phyloP scores from a whole-genome alignment of 2,113 vertebrate species.

The Salvelinus sp. region DNA sequence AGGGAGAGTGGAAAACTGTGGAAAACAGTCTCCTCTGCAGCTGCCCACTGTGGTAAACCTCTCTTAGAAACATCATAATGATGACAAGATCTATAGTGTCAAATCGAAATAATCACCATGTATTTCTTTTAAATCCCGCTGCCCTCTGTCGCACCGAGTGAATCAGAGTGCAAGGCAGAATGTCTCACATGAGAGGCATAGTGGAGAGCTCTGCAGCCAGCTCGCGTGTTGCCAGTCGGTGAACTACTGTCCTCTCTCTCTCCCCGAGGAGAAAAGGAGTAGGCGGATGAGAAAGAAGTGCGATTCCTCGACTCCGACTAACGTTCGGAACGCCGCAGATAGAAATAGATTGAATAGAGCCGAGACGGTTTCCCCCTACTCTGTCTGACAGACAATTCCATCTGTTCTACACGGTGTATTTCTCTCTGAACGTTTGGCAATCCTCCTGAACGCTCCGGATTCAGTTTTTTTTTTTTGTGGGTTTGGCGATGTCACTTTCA shows the following conservation, averaged over 20 bases:
- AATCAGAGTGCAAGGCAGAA: slow-evolving; percentile 9
- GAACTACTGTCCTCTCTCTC: slow-evolving; percentile 44
- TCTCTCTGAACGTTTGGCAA: no score
- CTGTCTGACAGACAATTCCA: no score
- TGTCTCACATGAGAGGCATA: slow-evolving; percentile 22
- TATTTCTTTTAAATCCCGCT: background rate
- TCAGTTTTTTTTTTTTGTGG: no score
- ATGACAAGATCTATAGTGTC: background rate
- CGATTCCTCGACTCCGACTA: background rate
- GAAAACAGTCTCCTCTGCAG: no score
- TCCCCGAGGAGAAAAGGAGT: slow-evolving; percentile 41
- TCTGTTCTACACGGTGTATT: no score
- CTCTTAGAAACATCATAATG: background rate
- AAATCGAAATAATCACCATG: background rate
- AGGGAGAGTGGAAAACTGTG: background rate
- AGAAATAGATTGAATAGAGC: no score
- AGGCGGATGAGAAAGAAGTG: slow-evolving; percentile 50
- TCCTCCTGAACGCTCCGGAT: no score
- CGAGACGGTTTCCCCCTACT: no score
- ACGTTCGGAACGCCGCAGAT: no score
- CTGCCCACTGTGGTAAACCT: no score
- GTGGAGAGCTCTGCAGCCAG: slow-evolving; percentile 23
- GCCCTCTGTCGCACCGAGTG: background rate
- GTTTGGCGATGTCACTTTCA: no score
- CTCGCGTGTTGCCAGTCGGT: slow-evolving; percentile 12